Conservation (phyloP, 2,888 invertebrate species). For the Standfussiana lucernea region DNA sequence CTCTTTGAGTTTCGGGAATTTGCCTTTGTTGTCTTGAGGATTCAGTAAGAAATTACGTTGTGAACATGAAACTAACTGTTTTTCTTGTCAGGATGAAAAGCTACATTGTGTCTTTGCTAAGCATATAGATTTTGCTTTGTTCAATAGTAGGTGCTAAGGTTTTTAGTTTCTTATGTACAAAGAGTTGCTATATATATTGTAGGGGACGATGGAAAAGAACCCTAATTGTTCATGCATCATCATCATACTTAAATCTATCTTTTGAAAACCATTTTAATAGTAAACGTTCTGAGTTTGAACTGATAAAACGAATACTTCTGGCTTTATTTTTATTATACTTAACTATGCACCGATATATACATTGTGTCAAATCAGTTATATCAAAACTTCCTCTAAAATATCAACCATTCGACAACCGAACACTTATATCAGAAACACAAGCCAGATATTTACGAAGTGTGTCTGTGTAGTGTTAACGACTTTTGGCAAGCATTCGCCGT, state of each 20-base stretch:
- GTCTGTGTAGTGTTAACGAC: constrained; percentile 85
- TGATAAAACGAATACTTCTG: not conserved
- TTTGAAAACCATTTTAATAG: not conserved
- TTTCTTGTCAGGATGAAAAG: not conserved
- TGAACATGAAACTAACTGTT: not conserved
- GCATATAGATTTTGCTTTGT: not conserved
- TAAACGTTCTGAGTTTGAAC: not conserved
- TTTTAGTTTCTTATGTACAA: not conserved
- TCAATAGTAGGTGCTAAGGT: not conserved
- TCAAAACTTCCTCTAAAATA: constrained; percentile 24
- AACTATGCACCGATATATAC: not conserved
- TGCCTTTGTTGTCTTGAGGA: constrained; percentile 29
- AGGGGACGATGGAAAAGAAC: not conserved
- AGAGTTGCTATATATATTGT: not conserved
- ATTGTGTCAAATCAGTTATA: constrained; percentile 9
- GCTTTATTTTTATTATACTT: not conserved
- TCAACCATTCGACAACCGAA: constrained; percentile 54
- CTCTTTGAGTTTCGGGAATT: constrained; percentile 53
- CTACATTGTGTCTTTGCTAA: not conserved
- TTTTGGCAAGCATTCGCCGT: constrained; percentile 82
- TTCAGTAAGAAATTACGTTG: constrained; percentile 18
- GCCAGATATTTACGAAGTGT: constrained; percentile 82
- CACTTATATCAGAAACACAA: constrained; percentile 59
- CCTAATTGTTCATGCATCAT: not conserved
- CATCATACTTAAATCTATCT: not conserved